Evolutionary conservation across 2,113 vertebrate species (phyloP).

Genomic region (Rhombomys opimus): DNA sequence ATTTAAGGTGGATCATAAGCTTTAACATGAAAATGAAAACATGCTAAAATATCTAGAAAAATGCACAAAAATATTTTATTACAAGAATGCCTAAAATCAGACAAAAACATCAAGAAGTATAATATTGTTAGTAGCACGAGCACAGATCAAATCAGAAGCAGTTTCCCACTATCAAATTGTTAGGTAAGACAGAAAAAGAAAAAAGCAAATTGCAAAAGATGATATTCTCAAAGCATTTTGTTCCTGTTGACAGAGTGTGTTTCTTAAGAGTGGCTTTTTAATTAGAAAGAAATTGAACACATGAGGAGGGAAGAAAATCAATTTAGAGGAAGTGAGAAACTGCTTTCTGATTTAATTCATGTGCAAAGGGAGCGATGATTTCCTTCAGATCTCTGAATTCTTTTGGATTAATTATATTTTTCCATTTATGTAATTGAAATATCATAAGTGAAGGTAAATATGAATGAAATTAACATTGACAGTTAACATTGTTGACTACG

Average conservation of each 20-base stretch:
- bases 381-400: constrained; percentile 27
- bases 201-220: background rate
- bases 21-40: background rate
- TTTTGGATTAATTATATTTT: constrained; percentile 44
- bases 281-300: background rate
- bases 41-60: background rate
- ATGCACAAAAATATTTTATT: background rate
- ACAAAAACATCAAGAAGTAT: background rate
- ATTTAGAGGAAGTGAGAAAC: background rate
- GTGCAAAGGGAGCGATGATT: background rate
- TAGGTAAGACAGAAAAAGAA: background rate
- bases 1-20: background rate
- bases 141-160: background rate
- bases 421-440: background rate
- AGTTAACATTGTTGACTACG: too few relatives aligned
- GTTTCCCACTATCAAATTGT: background rate
- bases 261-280: background rate
- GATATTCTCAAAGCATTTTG: background rate
- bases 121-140: background rate
- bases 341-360: background rate
- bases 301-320: background rate
- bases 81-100: background rate
- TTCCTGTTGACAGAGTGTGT: background rate
- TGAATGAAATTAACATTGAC: background rate
- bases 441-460: background rate